Base-by-base conservation (phyloP, 2,113 vertebrate species). In the Pungitius pungitius region DNA sequence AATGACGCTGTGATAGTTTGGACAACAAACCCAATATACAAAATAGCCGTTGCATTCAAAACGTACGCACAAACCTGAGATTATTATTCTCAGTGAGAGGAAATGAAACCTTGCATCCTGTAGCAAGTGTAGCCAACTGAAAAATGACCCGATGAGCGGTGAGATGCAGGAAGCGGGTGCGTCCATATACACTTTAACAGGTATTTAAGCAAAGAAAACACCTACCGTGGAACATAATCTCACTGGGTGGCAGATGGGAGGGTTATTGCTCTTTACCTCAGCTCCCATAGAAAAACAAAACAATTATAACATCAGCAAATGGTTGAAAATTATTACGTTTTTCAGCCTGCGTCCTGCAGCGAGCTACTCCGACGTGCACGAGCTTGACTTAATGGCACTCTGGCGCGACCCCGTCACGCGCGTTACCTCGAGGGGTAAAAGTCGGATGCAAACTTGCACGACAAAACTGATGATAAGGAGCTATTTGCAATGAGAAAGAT, bases 1-100 rank as follows among this genome's bases (percentile, higher is more conserved):
- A 73, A 80, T 27, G 82, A 60, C 40, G 79, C 80, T 30, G 24
- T 39, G 57, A 71, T 35, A 35, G 49, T 14, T 39, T 40, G 14
- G 26, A 83, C 73, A 91, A 89, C 82, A 91, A 90, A 90, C 72
- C 42, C 40, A 22, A 67, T 35, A 60, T 73, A 67, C 37, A 39
- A 40, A 58, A 68, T 14, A 59, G 77, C 12, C 15, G 42, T 6
- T 33, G 2, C 8, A 63, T 35, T 13, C 1, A 75, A 27, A 12
- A 2, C 9, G 35, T 35, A 35, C 7, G 26, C 1, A 1, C 70
- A 3, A 42, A 57, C 2, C 8, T 8, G n/a, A n/a, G n/a, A n/a
- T 4, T 62, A 33, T 52, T 0, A 22, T 22, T 30, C 3, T 0
- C 8, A 4, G 6, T 61, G 4, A 22, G 17, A 57, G 1, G 14